Percentiles rank a stretch among this genome's conserved stretches.
These are phyloP conservation scores for Budorcas taxicolor DNA, from an alignment of 2,113 vertebrate genomes.

Conservation along the genomic window DNA sequence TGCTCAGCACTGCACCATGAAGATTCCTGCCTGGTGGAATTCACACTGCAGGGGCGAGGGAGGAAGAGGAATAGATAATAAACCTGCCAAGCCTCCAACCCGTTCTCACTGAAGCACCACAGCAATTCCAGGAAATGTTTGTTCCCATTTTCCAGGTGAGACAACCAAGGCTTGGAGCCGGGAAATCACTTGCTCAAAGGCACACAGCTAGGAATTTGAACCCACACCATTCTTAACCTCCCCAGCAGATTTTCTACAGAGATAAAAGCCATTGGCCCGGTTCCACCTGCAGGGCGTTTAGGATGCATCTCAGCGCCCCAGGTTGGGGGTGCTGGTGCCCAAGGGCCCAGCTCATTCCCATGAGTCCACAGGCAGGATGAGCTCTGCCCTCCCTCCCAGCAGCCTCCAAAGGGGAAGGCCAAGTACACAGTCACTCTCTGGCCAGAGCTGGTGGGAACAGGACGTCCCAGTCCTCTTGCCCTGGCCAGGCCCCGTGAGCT, in stretches of 20 bases:
- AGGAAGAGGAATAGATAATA: background rate
- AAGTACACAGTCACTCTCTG: slow-evolving; percentile 52
- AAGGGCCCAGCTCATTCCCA: background rate
- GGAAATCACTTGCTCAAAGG: background rate
- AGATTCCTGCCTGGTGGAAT: background rate
- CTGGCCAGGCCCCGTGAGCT: slow-evolving; percentile 46
- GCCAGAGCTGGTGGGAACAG: slow-evolving; percentile 62
- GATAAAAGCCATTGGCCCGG: background rate
- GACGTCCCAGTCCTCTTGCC: slow-evolving; percentile 59
- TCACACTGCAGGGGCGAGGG: background rate
- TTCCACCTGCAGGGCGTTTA: fast-evolving
- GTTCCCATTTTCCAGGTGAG: background rate
- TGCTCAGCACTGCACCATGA: background rate
- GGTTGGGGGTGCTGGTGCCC: background rate
- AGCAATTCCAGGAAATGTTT: too few species aligned
- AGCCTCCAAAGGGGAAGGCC: slow-evolving; percentile 37
- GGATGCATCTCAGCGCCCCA: background rate
- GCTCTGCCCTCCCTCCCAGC: slow-evolving; percentile 1
- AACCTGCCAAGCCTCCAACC: background rate
- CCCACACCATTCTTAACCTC: too few species aligned
- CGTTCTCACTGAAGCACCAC: background rate
- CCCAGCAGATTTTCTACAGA: background rate
- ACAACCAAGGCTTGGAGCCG: background rate
- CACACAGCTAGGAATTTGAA: background rate
- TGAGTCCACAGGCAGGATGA: background rate